These are phyloP conservation scores for Eristalinus sepulchralis DNA, from an alignment of 2,888 invertebrate species.

Conservation along the genomic window DNA sequence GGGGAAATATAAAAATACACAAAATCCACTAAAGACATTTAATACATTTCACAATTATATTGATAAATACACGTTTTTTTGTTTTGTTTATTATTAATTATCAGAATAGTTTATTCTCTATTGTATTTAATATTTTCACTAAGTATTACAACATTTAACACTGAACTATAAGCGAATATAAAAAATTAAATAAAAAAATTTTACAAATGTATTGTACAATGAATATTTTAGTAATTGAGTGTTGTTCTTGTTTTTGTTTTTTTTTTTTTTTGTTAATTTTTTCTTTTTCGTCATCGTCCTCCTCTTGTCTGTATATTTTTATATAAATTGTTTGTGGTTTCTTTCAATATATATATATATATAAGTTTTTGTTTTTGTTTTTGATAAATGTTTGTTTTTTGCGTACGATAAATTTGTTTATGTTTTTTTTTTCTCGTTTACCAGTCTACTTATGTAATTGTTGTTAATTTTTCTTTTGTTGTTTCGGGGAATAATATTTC, in stretches of 20 bases:
- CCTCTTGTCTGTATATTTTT: conserved; percentile 36
- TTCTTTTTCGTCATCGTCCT: neutral
- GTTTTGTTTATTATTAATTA: conserved; percentile 32
- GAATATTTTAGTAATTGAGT: conserved; percentile 47
- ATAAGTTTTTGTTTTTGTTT: neutral
- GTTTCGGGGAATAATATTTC: conserved; percentile 42
- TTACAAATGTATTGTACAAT: conserved; percentile 72
- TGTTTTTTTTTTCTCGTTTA: conserved; percentile 41
- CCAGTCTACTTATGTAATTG: conserved; percentile 65
- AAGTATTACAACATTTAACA: conserved; percentile 72
- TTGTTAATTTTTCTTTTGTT: conserved; percentile 44
- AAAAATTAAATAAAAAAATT: conserved; percentile 72
- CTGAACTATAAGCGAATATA: conserved; percentile 72
- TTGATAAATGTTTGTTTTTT: conserved; percentile 53
- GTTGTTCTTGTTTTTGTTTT: neutral
- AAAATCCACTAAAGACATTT: conserved; percentile 60
- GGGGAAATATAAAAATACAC: conserved; percentile 14
- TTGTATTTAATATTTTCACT: conserved; percentile 40
- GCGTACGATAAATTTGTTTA: conserved; percentile 40
- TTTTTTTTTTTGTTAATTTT: conserved; percentile 13
- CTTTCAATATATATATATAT: conserved; percentile 10
- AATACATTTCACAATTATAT: conserved; percentile 66
- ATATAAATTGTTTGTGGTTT: conserved; percentile 37
- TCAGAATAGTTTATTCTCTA: conserved; percentile 34
- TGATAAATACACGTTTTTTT: conserved; percentile 58